Base-by-base conservation (phyloP, 2,888 invertebrate species). In the Serrognathus titanus region DNA sequence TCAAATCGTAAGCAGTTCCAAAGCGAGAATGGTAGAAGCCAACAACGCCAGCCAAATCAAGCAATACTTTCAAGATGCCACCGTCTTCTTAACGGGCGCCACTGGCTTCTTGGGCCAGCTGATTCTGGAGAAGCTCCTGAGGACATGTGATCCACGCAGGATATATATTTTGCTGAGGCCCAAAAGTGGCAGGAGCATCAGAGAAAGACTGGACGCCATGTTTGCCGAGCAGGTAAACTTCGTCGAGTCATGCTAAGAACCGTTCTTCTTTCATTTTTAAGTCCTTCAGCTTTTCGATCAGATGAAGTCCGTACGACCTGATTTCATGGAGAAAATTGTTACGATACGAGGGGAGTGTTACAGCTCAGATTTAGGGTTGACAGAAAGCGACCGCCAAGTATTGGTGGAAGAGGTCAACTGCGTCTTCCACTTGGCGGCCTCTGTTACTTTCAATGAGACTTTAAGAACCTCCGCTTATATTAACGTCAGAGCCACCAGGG, bases 391-490 rank as follows among this genome's bases (percentile, higher is more conserved):
- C 63, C 81, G 81, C 60, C 69, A 74, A 52, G 69, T 71, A 38
- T 64, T 81, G 37, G 68, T 71, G 38, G 75, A 80, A 12, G 80
- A 86, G 63, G 85, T 88, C 37, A 77, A 81, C 47, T 78, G 88
- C 48, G 84, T 91, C 10, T 85, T 91, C 72, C 90, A 91, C 72
- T 85, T 85, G 45, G 90, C 90, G 1, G 90, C 90, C 1, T 89
- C 89, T 0, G 86, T 90, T 11, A 80, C 84, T 61, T 91, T 92
- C 71, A 87, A 90, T 69, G 90, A 90, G 70, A 82, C 82, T 47
- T 75, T 91, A 10, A 81, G 82, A 74, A 71, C 80, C 9, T 86
- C 90, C 0, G 79, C 85, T 24, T 80, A 83, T 55, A 86, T 89
- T 75, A 91, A 90, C 75, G 83, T 89, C 6, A 76, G 83, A 36